A percentile compares a stretch with the other conserved stretches of the same genome.
phyloP scores from a whole-genome alignment of 2,113 vertebrate genomes.

The Amia ocellicauda region DNA sequence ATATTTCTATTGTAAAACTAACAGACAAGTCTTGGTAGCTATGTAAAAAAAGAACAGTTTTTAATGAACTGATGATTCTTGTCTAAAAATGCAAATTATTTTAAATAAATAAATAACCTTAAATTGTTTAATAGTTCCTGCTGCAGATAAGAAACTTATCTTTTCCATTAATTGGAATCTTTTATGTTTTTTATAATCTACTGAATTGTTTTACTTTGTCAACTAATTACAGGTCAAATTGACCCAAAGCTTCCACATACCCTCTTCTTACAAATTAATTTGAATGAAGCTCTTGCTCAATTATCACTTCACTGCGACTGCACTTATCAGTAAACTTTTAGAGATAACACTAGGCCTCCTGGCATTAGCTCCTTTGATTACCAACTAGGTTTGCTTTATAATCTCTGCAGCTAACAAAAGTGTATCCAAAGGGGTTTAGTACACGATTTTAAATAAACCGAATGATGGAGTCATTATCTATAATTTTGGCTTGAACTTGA shows the following conservation, averaged over 20 bases:
- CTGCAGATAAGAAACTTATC: too few relatives aligned
- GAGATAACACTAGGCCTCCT: constrained; percentile 19
- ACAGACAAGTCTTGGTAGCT: too few relatives aligned
- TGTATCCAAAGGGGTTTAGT: not conserved
- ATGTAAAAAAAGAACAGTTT: too few relatives aligned
- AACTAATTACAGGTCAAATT: constrained; percentile 17
- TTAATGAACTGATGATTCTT: too few relatives aligned
- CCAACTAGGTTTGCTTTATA: constrained; percentile 4
- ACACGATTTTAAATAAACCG: not conserved
- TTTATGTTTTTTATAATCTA: not conserved
- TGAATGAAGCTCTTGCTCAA: constrained; percentile 22
- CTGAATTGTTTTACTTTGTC: constrained; percentile 11
- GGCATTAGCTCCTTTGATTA: constrained; percentile 32
- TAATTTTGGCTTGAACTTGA: not conserved
- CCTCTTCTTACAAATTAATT: constrained; percentile 11
- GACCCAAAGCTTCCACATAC: not conserved
- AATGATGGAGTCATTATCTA: not conserved
- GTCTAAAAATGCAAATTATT: too few relatives aligned
- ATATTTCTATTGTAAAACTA: too few relatives aligned
- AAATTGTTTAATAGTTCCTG: too few relatives aligned
- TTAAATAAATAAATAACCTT: too few relatives aligned
- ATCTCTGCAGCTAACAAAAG: not conserved
- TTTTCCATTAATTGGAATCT: not conserved
- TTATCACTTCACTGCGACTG: constrained; percentile 21
- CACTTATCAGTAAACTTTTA: constrained; percentile 16